Percentiles rank a stretch among this genome's conserved stretches.
Conservation (phyloP, 2,113 vertebrate species). For the Mustela nigripes region DNA sequence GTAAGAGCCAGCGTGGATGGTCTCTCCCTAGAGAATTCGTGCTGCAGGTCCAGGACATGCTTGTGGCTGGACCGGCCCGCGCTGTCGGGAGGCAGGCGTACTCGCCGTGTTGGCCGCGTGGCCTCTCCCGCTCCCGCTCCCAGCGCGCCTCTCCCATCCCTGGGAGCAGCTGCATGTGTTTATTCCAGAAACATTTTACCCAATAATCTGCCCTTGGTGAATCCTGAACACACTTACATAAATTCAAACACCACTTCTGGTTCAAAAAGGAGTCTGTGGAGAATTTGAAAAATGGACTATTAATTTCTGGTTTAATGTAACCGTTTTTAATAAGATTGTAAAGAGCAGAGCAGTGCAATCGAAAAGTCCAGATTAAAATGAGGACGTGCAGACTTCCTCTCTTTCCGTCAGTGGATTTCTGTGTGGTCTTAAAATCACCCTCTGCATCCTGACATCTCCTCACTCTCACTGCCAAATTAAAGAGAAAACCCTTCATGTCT, state of each 20-base stretch:
- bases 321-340: background rate
- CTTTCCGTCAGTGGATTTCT: background rate
- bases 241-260: background rate
- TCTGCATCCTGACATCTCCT: background rate
- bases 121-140: rapidly evolving
- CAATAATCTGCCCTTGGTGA: background rate
- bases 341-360: background rate
- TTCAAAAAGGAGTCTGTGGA: background rate
- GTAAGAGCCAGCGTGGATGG: rapidly evolving
- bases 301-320: background rate
- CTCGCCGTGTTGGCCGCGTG: rapidly evolving
- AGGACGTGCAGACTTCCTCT: background rate
- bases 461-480: background rate
- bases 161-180: background rate
- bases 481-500: background rate
- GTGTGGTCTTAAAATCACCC: background rate
- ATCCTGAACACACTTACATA: background rate
- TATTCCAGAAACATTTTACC: background rate
- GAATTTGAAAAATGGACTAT: background rate
- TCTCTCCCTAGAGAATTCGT: no score
- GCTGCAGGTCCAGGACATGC: background rate
- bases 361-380: background rate
- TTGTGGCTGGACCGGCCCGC: background rate
- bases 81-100: background rate
- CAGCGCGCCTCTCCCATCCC: background rate